Conservation (phyloP, 2,888 invertebrate species). For the Hydropsyche betteni region DNA sequence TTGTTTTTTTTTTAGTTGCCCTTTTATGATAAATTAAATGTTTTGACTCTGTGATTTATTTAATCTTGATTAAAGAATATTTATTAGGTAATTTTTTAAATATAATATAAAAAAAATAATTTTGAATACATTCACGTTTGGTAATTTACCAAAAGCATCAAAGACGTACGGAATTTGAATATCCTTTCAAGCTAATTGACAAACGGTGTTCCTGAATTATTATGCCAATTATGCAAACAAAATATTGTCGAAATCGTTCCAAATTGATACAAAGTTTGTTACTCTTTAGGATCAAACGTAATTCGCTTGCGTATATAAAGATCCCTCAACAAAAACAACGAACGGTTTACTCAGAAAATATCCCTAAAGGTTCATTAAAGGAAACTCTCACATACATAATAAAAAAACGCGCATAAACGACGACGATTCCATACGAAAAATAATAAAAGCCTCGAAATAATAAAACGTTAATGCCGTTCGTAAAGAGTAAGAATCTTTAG, state of each 20-base stretch:
- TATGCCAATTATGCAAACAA: slow-evolving; percentile 22
- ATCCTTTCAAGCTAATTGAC: neutral
- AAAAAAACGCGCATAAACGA: slow-evolving; percentile 3
- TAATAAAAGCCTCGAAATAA: neutral
- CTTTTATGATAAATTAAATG: slow-evolving; percentile 1
- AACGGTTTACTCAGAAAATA: slow-evolving; percentile 21
- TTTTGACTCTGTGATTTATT: neutral
- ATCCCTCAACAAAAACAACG: slow-evolving; percentile 7
- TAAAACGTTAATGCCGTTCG: slow-evolving; percentile 10
- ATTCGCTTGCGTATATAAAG: neutral
- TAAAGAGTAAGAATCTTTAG: slow-evolving; percentile 22
- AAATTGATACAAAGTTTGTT: slow-evolving; percentile 35
- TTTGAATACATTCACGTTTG: neutral
- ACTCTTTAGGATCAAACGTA: slow-evolving; percentile 33
- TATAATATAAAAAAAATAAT: slow-evolving; percentile 1
- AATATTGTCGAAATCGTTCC: slow-evolving; percentile 22
- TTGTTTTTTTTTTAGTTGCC: slow-evolving; percentile 28
- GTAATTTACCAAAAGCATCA: neutral
- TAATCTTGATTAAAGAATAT: neutral
- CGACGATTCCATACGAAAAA: neutral
- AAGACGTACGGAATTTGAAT: neutral
- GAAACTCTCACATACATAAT: neutral
- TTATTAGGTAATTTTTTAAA: neutral
- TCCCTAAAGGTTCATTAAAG: slow-evolving; percentile 29
- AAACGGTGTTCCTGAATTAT: slow-evolving; percentile 9